Base-by-base conservation (phyloP, 1,140 invertebrate genomes). In the Potamilus streckersoni region DNA sequence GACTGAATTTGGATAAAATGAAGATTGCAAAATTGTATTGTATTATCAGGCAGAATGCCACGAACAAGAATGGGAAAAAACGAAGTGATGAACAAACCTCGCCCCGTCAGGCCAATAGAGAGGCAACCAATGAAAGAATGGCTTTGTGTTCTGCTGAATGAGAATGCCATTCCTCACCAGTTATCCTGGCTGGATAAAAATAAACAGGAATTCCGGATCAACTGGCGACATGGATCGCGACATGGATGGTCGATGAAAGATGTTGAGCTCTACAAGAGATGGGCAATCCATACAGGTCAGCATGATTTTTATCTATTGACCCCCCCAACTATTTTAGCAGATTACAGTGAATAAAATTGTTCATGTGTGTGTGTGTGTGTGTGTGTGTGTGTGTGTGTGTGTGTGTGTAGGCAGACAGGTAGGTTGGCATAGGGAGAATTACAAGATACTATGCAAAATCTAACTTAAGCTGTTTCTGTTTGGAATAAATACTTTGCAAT, bases 271-370 rank as follows among this genome's bases (percentile, higher is more conserved):
- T 88, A 86, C 59, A 71, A 84, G 60, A 69, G 64, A 27, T 88
- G 85, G 85, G 84, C 84, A 4, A 69, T 73, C 55, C 85, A 88
- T 67, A 82, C 85, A 70, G 86, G 86, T 86, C 73, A 57, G 70
- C 59, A 59, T 11, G n/a, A 49, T 17, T 31, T 14, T 23, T 57
- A 20, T 14, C 16, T 67, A 12, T 19, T 12, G 65, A 19, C n/a
- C n/a, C n/a, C n/a, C n/a, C n/a, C n/a, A 23, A 23, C 23, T 19
- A 23, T 19, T 19, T 19, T n/a, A 12, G 60, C 6, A 12, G 60
- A 23, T 8, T 19, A n/a, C 60, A n/a, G 0, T 23, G 19, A 62
- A 8, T 8, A 49, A 49, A 49, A 49, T 49, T 31, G 27, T 31
- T 1, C 2, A 2, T 31, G 27, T 31, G 27, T 31, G 2, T 31